These are phyloP conservation scores for Mastacembelus armatus DNA, from an alignment of 2,797 vertebrate species.

Conservation along the genomic window DNA sequence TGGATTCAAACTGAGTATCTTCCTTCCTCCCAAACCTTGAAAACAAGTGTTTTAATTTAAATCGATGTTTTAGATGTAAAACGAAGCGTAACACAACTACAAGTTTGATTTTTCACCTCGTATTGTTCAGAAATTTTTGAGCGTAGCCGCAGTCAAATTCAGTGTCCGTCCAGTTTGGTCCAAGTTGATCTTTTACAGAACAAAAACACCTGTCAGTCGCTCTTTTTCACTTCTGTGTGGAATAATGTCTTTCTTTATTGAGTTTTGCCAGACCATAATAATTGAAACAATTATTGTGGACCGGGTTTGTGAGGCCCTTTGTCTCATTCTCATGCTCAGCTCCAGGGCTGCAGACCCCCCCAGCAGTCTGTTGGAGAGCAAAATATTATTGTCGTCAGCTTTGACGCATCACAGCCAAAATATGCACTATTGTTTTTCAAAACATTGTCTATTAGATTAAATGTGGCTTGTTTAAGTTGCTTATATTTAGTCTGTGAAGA, in stretches of 20 bases:
- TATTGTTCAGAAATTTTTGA: slow-evolving; percentile 10
- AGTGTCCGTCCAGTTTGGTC: not conserved
- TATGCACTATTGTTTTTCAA: slow-evolving; percentile 66
- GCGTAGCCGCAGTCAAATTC: not conserved
- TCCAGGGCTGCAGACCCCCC: slow-evolving; percentile 2
- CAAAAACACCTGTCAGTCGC: slow-evolving; percentile 32
- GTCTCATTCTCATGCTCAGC: slow-evolving; percentile 42
- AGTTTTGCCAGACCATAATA: slow-evolving; percentile 52
- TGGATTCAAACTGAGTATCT: too few species aligned
- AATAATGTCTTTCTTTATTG: slow-evolving; percentile 12
- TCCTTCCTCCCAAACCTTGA: not conserved
- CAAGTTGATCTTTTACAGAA: not conserved
- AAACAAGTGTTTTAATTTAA: too few species aligned
- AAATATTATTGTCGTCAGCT: slow-evolving; percentile 43
- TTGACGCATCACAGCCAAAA: slow-evolving; percentile 67
- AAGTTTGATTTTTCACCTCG: slow-evolving; percentile 3
- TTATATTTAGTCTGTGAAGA: slow-evolving; percentile 41
- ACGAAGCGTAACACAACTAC: too few species aligned
- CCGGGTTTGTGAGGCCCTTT: slow-evolving; percentile 27
- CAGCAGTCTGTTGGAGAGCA: slow-evolving; percentile 1
- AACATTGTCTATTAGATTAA: slow-evolving; percentile 71
- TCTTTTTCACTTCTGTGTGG: not conserved
- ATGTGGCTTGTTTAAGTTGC: slow-evolving; percentile 41
- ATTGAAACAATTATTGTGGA: slow-evolving; percentile 42
- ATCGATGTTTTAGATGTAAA: too few species aligned